Conservation (phyloP, 2,113 vertebrate species). For the Solea solea region DNA sequence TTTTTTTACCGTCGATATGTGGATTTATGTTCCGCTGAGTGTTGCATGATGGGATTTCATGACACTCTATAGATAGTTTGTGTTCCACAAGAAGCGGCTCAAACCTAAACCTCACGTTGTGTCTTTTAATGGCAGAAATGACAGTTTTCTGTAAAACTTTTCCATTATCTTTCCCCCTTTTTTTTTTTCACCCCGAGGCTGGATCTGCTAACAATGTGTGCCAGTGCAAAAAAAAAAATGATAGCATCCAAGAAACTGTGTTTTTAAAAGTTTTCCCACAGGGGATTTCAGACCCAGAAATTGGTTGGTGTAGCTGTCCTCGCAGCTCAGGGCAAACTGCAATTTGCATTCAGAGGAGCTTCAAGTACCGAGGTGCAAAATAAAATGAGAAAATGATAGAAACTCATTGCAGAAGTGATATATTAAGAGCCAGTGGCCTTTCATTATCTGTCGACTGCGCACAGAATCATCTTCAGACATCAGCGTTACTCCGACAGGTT, state of each 20-base stretch:
- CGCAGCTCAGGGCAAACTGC: conserved; percentile 23
- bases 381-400: conserved; percentile 53
- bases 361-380: conserved; percentile 47
- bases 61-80: too few species aligned
- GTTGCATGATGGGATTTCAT: too few species aligned
- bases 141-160: conserved; percentile 20
- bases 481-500: conserved; percentile 6
- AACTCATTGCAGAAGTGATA: conserved; percentile 47
- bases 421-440: conserved; percentile 37
- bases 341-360: conserved; percentile 55
- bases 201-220: conserved; percentile 31
- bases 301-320: conserved; percentile 19
- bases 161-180: conserved; percentile 7
- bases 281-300: conserved; percentile 51
- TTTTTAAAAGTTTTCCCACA: conserved; percentile 37
- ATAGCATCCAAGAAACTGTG: conserved; percentile 33
- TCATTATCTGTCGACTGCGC: conserved; percentile 38
- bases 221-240: conserved; percentile 16
- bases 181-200: conserved; percentile 23
- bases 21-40: too few species aligned
- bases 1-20: too few species aligned
- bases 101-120: not conserved
- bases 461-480: conserved; percentile 31
- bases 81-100: not conserved
- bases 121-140: conserved; percentile 6